phyloP scores from a whole-genome alignment of 2,113 vertebrate species.

The Prinia subflava region DNA sequence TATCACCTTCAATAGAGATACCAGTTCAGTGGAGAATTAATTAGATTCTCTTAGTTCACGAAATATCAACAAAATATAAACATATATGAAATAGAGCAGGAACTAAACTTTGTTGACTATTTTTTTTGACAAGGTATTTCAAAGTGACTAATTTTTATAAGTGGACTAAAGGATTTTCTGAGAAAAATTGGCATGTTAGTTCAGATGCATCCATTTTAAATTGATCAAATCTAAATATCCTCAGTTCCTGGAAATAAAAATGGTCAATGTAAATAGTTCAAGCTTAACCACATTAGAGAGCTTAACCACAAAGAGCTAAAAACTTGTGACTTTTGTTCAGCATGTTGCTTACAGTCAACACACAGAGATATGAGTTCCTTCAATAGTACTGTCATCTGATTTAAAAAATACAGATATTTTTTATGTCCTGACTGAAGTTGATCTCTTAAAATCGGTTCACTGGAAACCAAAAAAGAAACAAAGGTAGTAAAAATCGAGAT shows the following conservation, averaged over 20 bases:
- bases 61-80: neutral
- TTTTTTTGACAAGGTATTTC: neutral
- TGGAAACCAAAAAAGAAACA: neutral
- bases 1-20: neutral
- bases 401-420: neutral
- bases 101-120: neutral
- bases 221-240: neutral
- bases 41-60: neutral
- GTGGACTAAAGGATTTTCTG: neutral
- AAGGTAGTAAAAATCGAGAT: neutral
- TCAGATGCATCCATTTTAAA: neutral
- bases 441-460: neutral
- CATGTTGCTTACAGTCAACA: neutral
- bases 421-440: neutral
- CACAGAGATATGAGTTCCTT: neutral
- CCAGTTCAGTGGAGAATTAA: neutral
- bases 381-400: neutral
- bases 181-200: neutral
- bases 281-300: neutral
- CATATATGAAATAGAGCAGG: neutral
- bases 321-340: neutral
- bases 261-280: accelerated
- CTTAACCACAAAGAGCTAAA: neutral
- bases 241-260: neutral
- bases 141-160: neutral